These are phyloP conservation scores for Thalassophryne amazonica DNA, from an alignment of 2,797 vertebrate genomes.

Conservation along the genomic window DNA sequence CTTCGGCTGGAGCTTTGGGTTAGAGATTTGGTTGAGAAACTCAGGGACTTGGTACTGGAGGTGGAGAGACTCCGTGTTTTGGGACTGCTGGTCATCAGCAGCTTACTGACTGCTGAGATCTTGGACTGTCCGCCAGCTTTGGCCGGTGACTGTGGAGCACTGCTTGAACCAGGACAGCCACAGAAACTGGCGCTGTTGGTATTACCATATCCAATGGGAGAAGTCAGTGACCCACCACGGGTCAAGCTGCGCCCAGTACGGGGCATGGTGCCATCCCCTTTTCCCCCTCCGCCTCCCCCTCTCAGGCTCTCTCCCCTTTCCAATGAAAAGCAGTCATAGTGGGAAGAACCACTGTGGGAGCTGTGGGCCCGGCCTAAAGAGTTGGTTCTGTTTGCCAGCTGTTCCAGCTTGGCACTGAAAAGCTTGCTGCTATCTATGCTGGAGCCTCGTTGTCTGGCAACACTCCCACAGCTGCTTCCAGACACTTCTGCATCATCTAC, in stretches of 20 bases:
- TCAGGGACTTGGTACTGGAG: conserved; percentile 92
- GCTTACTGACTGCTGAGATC: conserved; percentile 95
- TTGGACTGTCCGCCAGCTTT: conserved; percentile 86
- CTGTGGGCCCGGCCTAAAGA: conserved; percentile 86
- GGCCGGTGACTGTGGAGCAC: conserved; percentile 81
- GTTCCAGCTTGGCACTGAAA: conserved; percentile 94
- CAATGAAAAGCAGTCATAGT: conserved; percentile 92
- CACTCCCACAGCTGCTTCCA: conserved; percentile 23
- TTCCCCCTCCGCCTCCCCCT: conserved; percentile 76
- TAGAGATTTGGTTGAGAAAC: conserved; percentile 96
- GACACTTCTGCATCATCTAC: conserved; percentile 74
- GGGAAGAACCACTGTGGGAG: conserved; percentile 67
- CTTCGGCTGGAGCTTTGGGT: conserved; percentile 90
- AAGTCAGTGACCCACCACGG: conserved; percentile 81
- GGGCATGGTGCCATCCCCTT: conserved; percentile 90
- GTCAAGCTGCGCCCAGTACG: conserved; percentile 85
- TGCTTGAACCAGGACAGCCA: conserved; percentile 52
- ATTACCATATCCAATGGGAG: conserved; percentile 59
- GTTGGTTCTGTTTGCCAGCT: conserved; percentile 90
- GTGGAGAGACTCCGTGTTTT: conserved; percentile 90
- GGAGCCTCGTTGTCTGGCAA: conserved; percentile 67
- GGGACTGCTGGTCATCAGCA: conserved; percentile 93
- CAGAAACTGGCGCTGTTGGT: conserved; percentile 42
- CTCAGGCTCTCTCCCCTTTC: conserved; percentile 90
- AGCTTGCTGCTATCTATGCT: conserved; percentile 87